Percentiles rank a stretch among this genome's conserved stretches.
Evolutionary conservation across 2,797 vertebrate genomes (phyloP).

Genomic region (Sitta carolinensis): DNA sequence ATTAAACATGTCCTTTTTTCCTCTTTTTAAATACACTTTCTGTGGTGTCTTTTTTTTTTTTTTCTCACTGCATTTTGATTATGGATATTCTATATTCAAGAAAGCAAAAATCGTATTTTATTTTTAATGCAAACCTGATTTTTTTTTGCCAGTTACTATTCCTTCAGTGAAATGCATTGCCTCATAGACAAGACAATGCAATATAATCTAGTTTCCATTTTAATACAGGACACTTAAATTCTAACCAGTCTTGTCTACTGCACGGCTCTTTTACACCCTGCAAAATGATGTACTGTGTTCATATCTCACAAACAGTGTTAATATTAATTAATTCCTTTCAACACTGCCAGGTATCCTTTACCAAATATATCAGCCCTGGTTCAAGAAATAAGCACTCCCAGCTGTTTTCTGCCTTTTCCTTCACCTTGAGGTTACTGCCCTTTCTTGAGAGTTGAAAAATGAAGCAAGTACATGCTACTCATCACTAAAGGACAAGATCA

Average conservation of each 20-base stretch:
- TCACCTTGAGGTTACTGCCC: conserved; percentile 4
- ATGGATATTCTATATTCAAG: background rate
- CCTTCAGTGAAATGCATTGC: background rate
- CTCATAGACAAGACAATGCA: background rate
- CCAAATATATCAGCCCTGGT: background rate
- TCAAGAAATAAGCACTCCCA: background rate
- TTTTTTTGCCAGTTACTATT: background rate
- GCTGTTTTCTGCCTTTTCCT: background rate
- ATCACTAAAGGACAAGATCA: background rate
- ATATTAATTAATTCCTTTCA: background rate
- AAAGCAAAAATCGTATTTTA: background rate
- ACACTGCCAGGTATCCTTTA: background rate
- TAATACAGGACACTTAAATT: background rate
- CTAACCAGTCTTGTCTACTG: background rate
- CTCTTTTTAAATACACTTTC: background rate
- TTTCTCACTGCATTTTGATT: background rate
- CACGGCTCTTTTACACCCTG: background rate
- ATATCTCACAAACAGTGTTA: background rate
- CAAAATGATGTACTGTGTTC: background rate
- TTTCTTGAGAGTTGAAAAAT: background rate
- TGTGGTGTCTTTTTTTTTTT: background rate
- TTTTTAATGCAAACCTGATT: background rate
- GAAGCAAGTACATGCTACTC: background rate
- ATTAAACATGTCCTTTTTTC: background rate
- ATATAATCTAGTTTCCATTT: background rate